Conservation (phyloP, 2,888 invertebrate genomes). For the Dicycla oo region DNA sequence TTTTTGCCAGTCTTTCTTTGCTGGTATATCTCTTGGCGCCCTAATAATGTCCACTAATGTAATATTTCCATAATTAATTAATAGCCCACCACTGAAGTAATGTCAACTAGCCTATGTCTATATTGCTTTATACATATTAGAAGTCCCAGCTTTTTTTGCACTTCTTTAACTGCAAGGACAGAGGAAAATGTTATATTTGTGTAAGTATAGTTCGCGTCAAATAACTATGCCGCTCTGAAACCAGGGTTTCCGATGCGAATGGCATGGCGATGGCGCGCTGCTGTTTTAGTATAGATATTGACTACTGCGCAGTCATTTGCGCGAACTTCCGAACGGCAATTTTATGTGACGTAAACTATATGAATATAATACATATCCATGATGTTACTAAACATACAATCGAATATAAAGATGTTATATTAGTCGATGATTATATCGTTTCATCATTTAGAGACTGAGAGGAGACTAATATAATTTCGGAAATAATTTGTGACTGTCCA, state of each 20-base stretch:
- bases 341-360: too few relatives aligned
- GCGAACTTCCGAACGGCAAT: too few relatives aligned
- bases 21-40: background rate
- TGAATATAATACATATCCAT: too few relatives aligned
- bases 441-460: slow-evolving; percentile 38
- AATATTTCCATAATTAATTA: background rate
- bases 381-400: slow-evolving; percentile 18
- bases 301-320: too few relatives aligned
- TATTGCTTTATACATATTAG: background rate
- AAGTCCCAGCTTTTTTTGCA: background rate
- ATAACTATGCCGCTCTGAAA: too few relatives aligned
- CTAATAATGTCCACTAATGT: background rate
- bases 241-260: too few relatives aligned
- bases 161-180: background rate
- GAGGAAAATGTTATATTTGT: background rate
- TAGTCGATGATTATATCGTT: slow-evolving; percentile 69
- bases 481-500: slow-evolving; percentile 73
- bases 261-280: too few relatives aligned
- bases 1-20: too few relatives aligned
- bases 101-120: background rate
- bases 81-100: background rate
- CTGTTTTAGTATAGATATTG: too few relatives aligned
- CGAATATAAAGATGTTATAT: slow-evolving; percentile 39
- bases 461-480: slow-evolving; percentile 49
- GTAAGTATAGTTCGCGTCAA: too few relatives aligned